phyloP scores from a whole-genome alignment of 2,797 vertebrate species.

The Clarias pachynema region DNA sequence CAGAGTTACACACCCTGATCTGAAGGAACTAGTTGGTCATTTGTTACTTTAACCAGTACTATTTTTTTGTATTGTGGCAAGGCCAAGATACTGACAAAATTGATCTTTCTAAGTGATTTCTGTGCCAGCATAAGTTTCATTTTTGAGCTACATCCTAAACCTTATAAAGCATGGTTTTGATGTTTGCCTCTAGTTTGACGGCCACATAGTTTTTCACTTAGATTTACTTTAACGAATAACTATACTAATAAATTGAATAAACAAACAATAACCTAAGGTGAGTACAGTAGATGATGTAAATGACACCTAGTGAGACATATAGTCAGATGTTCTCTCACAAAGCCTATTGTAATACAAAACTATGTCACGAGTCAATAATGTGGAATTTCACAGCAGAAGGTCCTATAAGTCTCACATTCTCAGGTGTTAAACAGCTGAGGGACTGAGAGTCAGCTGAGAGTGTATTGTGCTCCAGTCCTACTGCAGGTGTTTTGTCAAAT shows the following conservation, averaged over 20 bases:
- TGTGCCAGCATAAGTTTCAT: not conserved
- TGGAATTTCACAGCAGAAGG: not conserved
- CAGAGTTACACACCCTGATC: not conserved
- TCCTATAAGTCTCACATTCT: slow-evolving; percentile 7
- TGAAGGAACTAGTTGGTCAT: not conserved
- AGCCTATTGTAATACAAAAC: slow-evolving; percentile 20
- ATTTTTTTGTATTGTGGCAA: not conserved
- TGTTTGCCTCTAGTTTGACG: not conserved
- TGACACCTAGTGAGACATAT: too few relatives aligned
- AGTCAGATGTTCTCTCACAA: slow-evolving; percentile 8
- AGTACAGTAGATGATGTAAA: not conserved
- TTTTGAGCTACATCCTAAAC: not conserved
- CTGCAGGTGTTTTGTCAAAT: slow-evolving; percentile 53
- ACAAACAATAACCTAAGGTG: not conserved
- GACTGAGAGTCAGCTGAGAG: slow-evolving; percentile 16
- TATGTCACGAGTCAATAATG: not conserved
- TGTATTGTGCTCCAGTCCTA: slow-evolving; percentile 44
- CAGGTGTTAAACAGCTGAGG: slow-evolving; percentile 35
- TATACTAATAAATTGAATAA: not conserved
- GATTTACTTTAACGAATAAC: not conserved
- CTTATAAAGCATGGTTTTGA: not conserved
- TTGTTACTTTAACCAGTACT: not conserved
- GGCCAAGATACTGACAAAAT: not conserved
- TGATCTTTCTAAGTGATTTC: not conserved
- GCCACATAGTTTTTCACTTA: not conserved